Base-by-base conservation (phyloP, 2,113 vertebrate species). In the Poeciliopsis occidentalis region DNA sequence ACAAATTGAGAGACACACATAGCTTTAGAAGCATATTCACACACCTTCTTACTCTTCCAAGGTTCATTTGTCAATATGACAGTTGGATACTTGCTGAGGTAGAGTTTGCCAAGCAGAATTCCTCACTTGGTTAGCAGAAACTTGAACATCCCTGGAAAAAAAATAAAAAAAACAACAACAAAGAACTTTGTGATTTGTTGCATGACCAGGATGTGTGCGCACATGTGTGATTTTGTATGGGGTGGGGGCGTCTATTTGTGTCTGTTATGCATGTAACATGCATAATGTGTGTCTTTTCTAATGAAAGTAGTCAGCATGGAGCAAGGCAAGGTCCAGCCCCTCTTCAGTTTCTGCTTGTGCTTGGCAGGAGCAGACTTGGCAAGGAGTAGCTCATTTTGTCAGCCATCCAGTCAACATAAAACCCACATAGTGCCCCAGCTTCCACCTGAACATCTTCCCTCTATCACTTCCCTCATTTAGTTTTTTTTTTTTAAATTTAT, bases 41-140 rank as follows among this genome's bases (percentile, higher is more conserved):
- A 79, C 75, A 80, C 77, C 75, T 82, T 79, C 60, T 89, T 85
- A 87, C 75, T 91, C 87, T 84, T 87, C 88, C 85, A 87, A 87
- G 88, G 88, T 92, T 91, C 88, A 92, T 93, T 93, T 93, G 92
- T 93, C 91, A 93, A 88, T 77, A 76, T 90, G 92, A 93, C 91
- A 93, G 91, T 88, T 92, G 91, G 92, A 91, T 82, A 82, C 87
- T 82, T 64, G 85, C 86, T 84, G 84, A 88, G 88, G 80, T 62
- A 79, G 76, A 87, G 70, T 90, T 90, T 89, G 91, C 89, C 92
- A 92, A 88, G 79, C 87, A 84, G 76, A 91, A 88, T 92, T 86
- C 79, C 85, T 86, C 37, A 71, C 87, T 84, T 71, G 79, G 83
- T 86, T 89, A 86, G 76, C 12, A 27, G 67, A 78, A 87, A 88